Percentiles rank a stretch among this genome's conserved stretches.
These are phyloP conservation scores for Phragmatobia fuliginosa DNA, from an alignment of 2,888 invertebrate species.

Conservation along the genomic window DNA sequence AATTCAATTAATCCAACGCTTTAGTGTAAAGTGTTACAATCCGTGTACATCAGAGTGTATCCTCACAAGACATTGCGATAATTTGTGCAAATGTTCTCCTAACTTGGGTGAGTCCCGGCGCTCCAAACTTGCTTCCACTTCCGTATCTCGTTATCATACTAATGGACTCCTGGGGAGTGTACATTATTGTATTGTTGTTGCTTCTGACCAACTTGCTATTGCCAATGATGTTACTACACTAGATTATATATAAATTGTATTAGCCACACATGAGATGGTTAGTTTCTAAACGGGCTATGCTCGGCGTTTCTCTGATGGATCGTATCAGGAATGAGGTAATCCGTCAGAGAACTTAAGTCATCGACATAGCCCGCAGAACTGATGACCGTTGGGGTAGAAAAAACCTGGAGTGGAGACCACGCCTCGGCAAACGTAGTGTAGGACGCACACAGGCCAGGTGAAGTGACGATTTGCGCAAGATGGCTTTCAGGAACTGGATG, in stretches of 20 bases:
- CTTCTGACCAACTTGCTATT: constrained; percentile 34
- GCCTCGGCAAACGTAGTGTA: too few species aligned
- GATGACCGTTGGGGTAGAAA: too few species aligned
- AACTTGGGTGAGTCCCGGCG: constrained; percentile 45
- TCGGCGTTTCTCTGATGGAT: too few species aligned
- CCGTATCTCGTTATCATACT: constrained; percentile 69
- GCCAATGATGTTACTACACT: constrained; percentile 38
- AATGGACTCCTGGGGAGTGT: constrained; percentile 69
- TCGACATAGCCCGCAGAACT: too few species aligned
- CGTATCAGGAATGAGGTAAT: too few species aligned
- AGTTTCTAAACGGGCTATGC: not conserved
- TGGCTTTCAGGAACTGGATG: too few species aligned
- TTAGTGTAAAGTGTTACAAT: constrained; percentile 11
- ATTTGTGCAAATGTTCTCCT: constrained; percentile 46
- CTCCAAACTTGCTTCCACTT: constrained; percentile 50
- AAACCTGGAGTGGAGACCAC: too few species aligned
- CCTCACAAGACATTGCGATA: constrained; percentile 32
- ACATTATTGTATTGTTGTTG: constrained; percentile 59
- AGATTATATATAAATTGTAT: not conserved
- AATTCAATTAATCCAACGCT: constrained; percentile 1
- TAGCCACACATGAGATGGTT: not conserved
- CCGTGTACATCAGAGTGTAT: constrained; percentile 11
- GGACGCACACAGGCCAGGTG: too few species aligned
- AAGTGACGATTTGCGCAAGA: too few species aligned
- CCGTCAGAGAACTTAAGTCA: too few species aligned